Percentiles rank a stretch among this genome's conserved stretches.
These are phyloP conservation scores for Mimumesa dahlbomi DNA, from an alignment of 2,888 invertebrate species.

Conservation along the genomic window DNA sequence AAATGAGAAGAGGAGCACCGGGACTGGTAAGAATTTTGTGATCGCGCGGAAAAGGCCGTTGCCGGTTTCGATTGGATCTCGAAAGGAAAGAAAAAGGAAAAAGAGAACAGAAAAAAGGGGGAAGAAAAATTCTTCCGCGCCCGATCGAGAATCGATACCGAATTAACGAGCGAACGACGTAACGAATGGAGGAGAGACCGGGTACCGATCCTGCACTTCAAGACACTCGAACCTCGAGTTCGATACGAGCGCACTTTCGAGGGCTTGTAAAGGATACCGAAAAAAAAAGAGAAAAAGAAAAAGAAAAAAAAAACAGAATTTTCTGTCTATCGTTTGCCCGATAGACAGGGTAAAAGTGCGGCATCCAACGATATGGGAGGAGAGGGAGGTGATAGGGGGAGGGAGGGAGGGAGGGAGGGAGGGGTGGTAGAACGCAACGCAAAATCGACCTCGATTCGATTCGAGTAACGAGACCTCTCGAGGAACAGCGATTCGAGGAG, in stretches of 20 bases:
- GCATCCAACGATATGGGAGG: conserved; percentile 28
- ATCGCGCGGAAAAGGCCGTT: conserved; percentile 41
- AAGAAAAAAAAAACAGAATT: conserved; percentile 8
- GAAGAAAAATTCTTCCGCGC: conserved; percentile 25
- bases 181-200: conserved; percentile 42
- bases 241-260: conserved; percentile 49
- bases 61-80: conserved; percentile 37
- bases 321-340: conserved; percentile 35
- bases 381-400: too few relatives aligned
- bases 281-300: background rate
- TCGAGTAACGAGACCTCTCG: background rate
- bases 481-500: conserved; percentile 24
- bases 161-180: conserved; percentile 50
- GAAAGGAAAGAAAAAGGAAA: too few relatives aligned
- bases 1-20: background rate
- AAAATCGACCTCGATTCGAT: conserved; percentile 18
- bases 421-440: conserved; percentile 33
- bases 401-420: too few relatives aligned
- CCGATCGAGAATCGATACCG: conserved; percentile 51
- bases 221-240: conserved; percentile 47
- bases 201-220: conserved; percentile 31
- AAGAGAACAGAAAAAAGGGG: too few relatives aligned
- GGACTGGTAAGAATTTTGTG: conserved; percentile 9
- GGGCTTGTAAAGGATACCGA: conserved; percentile 34
- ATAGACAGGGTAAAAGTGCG: conserved; percentile 37